Percentiles rank a stretch among this genome's conserved stretches.
Evolutionary conservation across 2,797 vertebrate species (phyloP).

Genomic region (Chrosomus eos): DNA sequence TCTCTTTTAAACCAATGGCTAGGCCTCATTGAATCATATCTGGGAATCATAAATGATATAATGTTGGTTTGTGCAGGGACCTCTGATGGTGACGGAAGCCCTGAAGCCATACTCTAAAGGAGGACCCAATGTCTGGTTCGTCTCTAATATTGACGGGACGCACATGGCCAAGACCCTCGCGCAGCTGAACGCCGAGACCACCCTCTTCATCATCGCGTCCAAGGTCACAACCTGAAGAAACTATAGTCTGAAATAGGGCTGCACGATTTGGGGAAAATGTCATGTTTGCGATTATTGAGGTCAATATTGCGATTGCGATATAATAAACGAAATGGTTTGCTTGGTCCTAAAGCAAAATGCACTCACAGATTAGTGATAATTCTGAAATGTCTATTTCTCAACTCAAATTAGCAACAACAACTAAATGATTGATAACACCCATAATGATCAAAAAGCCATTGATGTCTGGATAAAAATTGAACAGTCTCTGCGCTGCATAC

Average conservation of each 20-base stretch:
- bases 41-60: neutral
- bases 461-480: no score
- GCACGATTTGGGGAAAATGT: no score
- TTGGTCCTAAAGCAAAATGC: no score
- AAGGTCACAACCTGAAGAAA: slow-evolving; percentile 78
- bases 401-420: no score
- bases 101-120: slow-evolving; percentile 92
- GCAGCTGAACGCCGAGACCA: slow-evolving; percentile 87
- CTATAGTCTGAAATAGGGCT: neutral
- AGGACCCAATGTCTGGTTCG: slow-evolving; percentile 94
- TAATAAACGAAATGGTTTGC: no score
- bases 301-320: no score
- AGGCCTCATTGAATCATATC: neutral
- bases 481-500: no score
- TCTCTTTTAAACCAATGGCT: neutral
- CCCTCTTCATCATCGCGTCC: slow-evolving; percentile 94
- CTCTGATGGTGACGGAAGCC: slow-evolving; percentile 97
- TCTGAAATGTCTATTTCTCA: no score
- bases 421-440: no score
- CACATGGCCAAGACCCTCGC: slow-evolving; percentile 95
- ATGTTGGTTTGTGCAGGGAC: slow-evolving; percentile 80
- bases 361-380: no score
- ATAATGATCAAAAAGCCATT: no score
- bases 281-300: no score
- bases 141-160: slow-evolving; percentile 97